Evolutionary conservation across 30 jellyfish, hydroid and myxozoan species (phyloP).

Genomic region (Hydractinia echinata): DNA sequence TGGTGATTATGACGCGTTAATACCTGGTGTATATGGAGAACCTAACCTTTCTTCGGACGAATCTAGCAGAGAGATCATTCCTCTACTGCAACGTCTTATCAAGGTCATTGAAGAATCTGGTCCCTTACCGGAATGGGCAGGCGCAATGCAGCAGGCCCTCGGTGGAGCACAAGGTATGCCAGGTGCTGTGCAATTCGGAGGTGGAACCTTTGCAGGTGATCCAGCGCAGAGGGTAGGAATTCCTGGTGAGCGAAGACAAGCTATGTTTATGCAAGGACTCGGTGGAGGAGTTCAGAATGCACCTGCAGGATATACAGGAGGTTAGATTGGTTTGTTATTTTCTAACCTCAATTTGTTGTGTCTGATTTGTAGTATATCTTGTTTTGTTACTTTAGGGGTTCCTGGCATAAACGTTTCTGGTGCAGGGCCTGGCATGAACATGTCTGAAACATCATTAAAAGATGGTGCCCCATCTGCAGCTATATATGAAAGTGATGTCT

Average conservation of each 20-base stretch:
- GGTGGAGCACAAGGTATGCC: neutral
- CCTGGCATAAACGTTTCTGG: constrained; percentile 4
- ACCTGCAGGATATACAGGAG: neutral
- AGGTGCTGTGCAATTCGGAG: neutral
- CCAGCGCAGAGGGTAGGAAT: neutral
- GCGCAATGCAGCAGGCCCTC: neutral
- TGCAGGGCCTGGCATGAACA: neutral
- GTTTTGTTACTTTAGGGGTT: neutral
- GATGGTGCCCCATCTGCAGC: neutral
- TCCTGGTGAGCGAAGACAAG: constrained; percentile 5
- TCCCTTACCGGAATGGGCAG: constrained; percentile 36
- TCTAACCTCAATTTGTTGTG: neutral
- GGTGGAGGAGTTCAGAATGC: neutral
- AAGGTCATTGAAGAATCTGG: constrained; percentile 78
- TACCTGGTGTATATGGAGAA: constrained; percentile 90
- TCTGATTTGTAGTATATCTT: neutral
- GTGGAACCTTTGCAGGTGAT: neutral
- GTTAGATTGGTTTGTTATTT: neutral
- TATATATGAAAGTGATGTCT: constrained; percentile 16
- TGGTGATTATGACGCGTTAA: constrained; percentile 65
- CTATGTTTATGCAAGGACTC: constrained; percentile 7
- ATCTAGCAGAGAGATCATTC: constrained; percentile 78
- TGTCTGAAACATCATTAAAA: no score
- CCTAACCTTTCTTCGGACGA: constrained; percentile 73
- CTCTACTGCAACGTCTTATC: constrained; percentile 75